phyloP scores from a whole-genome alignment of 2,888 invertebrate genomes.

The Sthenelais limicola region DNA sequence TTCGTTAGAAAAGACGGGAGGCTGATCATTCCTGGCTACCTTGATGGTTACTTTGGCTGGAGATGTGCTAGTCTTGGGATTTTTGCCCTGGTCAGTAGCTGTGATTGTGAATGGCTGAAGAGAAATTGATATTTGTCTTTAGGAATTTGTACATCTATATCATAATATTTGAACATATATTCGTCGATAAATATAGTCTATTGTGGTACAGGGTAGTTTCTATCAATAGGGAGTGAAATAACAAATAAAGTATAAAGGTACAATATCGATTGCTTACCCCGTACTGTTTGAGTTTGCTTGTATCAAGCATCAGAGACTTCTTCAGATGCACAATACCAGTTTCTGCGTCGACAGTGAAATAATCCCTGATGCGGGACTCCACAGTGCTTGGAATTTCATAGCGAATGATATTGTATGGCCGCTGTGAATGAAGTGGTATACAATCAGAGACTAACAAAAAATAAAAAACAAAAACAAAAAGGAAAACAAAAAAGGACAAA shows the following conservation, averaged over 20 bases:
- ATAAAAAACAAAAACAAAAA: not conserved
- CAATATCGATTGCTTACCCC: conserved; percentile 45
- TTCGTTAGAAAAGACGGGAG: conserved; percentile 51
- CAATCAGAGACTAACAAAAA: not conserved
- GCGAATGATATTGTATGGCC: conserved; percentile 54
- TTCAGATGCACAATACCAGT: conserved; percentile 48
- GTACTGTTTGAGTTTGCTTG: conserved; percentile 34
- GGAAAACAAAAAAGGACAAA: too few relatives aligned
- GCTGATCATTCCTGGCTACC: conserved; percentile 59
- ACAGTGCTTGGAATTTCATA: conserved; percentile 48
- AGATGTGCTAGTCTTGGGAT: conserved; percentile 45
- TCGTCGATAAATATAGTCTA: not conserved
- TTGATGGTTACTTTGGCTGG: conserved; percentile 58
- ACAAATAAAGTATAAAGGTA: not conserved
- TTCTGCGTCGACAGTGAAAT: conserved; percentile 46
- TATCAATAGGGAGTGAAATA: not conserved
- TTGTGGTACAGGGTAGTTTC: not conserved
- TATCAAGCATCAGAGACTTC: conserved; percentile 49
- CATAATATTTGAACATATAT: not conserved
- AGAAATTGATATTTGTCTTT: too few relatives aligned
- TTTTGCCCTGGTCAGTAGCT: conserved; percentile 55
- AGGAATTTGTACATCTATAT: conserved; percentile 9
- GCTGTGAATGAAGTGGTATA: conserved; percentile 48
- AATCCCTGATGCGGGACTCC: conserved; percentile 42
- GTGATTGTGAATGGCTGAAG: conserved; percentile 52